A percentile compares a stretch with the other conserved stretches of the same genome.
Evolutionary conservation across 2,888 invertebrate genomes (phyloP).

Genomic region (Eulithis prunata): DNA sequence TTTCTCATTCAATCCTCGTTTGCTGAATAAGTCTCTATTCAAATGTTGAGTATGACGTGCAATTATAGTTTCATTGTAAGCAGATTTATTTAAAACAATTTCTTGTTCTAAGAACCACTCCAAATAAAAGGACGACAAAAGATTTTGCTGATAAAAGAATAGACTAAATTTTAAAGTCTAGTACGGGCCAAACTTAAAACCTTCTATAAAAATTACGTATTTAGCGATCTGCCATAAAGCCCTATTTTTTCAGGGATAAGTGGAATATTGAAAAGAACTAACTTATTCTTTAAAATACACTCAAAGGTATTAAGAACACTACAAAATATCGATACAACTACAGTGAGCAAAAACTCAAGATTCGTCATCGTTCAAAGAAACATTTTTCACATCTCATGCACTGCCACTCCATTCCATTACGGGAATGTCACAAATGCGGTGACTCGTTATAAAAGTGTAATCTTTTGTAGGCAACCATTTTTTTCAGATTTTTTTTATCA

Average conservation of each 20-base stretch:
- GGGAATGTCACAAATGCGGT: constrained; percentile 16
- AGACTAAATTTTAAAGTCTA: too few relatives aligned
- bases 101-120: too few relatives aligned
- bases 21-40: background rate
- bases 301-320: background rate
- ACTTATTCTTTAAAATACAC: constrained; percentile 1
- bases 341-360: background rate
- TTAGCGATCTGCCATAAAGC: too few relatives aligned
- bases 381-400: constrained; percentile 19
- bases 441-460: constrained; percentile 18
- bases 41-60: background rate
- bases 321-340: background rate
- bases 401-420: constrained; percentile 17
- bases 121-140: too few relatives aligned
- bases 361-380: constrained; percentile 9
- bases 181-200: too few relatives aligned
- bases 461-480: constrained; percentile 6
- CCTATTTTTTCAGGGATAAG: too few relatives aligned
- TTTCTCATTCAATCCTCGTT: background rate
- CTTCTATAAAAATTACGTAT: too few relatives aligned
- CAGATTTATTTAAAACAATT: background rate
- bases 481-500: background rate
- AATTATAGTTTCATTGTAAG: background rate
- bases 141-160: too few relatives aligned
- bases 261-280: too few relatives aligned